Percentiles rank a stretch among this genome's conserved stretches.
phyloP scores from a whole-genome alignment of 2,888 invertebrate species.

The Cheilosia scutellata region DNA sequence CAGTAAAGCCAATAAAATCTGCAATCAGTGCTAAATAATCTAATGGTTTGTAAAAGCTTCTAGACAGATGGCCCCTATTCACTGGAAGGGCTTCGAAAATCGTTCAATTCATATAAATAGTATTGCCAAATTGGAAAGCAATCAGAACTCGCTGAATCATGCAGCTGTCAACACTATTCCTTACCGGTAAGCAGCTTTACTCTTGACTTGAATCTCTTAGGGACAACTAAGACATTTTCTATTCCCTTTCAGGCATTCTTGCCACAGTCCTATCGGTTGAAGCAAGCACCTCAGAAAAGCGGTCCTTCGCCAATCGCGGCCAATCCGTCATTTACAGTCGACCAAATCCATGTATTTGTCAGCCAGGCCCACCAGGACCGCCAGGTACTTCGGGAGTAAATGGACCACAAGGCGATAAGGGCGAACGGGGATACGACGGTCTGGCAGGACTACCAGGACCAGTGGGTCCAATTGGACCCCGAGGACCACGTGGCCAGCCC shows the following conservation, averaged over 20 bases:
- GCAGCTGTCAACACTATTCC: slow-evolving; percentile 24
- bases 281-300: background rate
- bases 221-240: background rate
- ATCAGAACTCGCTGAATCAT: slow-evolving; percentile 36
- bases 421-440: slow-evolving; percentile 50
- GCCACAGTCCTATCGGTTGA: background rate
- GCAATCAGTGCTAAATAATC: slow-evolving; percentile 12
- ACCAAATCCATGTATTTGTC: slow-evolving; percentile 33
- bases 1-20: slow-evolving; percentile 2
- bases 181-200: slow-evolving; percentile 15
- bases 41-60: background rate
- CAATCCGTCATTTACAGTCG: background rate
- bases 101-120: slow-evolving; percentile 33
- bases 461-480: slow-evolving; percentile 42
- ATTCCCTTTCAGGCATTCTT: slow-evolving; percentile 8
- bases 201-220: background rate
- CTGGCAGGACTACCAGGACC: slow-evolving; percentile 44
- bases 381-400: slow-evolving; percentile 32
- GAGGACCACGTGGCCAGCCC: slow-evolving; percentile 39
- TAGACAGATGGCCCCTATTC: background rate
- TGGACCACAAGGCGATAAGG: slow-evolving; percentile 57
- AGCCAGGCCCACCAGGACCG: slow-evolving; percentile 54
- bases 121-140: background rate
- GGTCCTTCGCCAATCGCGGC: slow-evolving; percentile 26
- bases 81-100: background rate